Evolutionary conservation across 1,140 invertebrate genomes (phyloP), one percentile per base, ranked within the genome.

Genomic region (Adelges cooleyi): DNA sequence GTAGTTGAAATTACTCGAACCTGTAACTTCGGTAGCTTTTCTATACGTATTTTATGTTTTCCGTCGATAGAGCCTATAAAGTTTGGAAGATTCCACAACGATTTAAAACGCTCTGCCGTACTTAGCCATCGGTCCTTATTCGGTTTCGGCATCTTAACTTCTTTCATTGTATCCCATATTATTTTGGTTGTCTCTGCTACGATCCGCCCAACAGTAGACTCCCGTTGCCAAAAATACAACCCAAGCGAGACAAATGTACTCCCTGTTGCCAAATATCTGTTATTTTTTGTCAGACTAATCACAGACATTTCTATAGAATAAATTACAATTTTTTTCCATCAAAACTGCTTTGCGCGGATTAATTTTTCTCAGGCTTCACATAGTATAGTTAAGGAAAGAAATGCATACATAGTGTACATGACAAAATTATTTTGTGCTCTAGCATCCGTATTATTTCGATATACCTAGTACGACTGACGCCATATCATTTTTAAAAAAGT

Each of bases 41-140:
- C 66, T 42, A 79, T 76, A 0, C 70, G 50, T 23, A 80, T 65
- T n/a, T n/a, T n/a, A 69, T 81, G 78, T 65, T 80, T 81, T 1
- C 78, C 78, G 70, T 80, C 78, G 2, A 78, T 67, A 27, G 75
- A 69, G 2, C 76, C 76, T 9, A 76, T 48, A 69, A 72, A 76
- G 52, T 75, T 70, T 22, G 73, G 74, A 66, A 76, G 73, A 66
- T 75, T 70, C 71, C 71, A 73, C 38, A 66, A 18, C 5, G 36
- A 6, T 49, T 66, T 17, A 53, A 29, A 66, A 18, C 68, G 65
- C 44, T 70, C 33, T 13, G 71, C 71, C 56, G 71, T 69, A 22
- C 33, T 11, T 65, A 67, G 65, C 69, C 69, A 75, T 48, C 70
- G 29, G 22, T 71, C 66, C 22, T 10, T 36, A 27, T 44, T 67